These are phyloP conservation scores for Meloidogyne exigua DNA, from an alignment of 1,140 invertebrate species.

Conservation along the genomic window DNA sequence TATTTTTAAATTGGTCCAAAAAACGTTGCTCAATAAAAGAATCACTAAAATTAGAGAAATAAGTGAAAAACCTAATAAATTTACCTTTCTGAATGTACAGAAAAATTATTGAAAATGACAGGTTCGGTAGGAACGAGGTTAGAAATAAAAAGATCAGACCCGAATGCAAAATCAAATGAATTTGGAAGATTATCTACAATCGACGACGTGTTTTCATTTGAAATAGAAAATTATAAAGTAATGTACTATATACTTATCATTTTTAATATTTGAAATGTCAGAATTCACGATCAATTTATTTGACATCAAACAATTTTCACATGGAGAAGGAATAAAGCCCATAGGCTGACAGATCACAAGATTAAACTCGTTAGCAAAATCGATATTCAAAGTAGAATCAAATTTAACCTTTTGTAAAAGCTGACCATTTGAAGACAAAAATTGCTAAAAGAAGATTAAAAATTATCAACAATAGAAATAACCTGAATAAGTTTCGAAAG, in stretches of 20 bases:
- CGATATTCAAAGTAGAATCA: constrained; percentile 25
- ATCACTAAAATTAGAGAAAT: constrained; percentile 7
- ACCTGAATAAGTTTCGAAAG: constrained; percentile 37
- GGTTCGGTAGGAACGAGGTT: not conserved
- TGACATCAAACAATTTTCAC: not conserved
- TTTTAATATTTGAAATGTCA: not conserved
- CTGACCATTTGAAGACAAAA: constrained; percentile 27
- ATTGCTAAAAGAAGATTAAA: constrained; percentile 7
- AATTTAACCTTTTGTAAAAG: constrained; percentile 34
- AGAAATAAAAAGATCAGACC: constrained; percentile 22
- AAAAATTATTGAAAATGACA: not conserved
- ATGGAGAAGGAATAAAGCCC: not conserved
- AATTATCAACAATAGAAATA: constrained; percentile 12
- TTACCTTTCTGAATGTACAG: not conserved
- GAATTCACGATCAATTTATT: constrained; percentile 19
- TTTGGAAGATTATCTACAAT: not conserved
- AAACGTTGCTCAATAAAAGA: constrained; percentile 26
- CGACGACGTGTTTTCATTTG: not conserved
- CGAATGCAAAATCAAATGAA: constrained; percentile 10
- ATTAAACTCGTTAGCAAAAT: constrained; percentile 29
- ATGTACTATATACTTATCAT: not conserved
- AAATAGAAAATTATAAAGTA: not conserved
- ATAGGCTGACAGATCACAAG: constrained; percentile 15
- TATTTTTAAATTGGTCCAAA: constrained; percentile 45
- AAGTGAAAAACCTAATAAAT: constrained; percentile 14